Base-by-base conservation (phyloP, 2,113 vertebrate genomes). In the Taurulus bubalis region DNA sequence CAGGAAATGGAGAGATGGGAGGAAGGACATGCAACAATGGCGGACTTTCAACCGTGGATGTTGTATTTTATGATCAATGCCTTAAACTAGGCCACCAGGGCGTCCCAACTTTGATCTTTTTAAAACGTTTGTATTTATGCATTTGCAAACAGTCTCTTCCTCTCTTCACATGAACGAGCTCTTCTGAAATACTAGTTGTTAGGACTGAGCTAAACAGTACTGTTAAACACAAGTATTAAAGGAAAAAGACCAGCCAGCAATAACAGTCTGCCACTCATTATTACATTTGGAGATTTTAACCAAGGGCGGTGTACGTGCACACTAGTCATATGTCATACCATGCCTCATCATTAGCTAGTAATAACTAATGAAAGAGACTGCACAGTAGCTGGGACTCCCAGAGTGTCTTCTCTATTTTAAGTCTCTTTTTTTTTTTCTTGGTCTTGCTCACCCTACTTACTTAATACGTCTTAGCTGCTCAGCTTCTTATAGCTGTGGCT, bases 341-440 rank as follows among this genome's bases (percentile, higher is more conserved):
- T 26, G 32, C 42, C 42, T 56, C 72, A 71, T 60, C 71, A 47
- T 81, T 60, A 38, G 71, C 80, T 53, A 63, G 24, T 75, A 73
- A 72, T 75, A 36, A 38, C 56, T 69, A 28, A 73, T 85, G 24
- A 60, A 71, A 76, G 66, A 75, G 8, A 26, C 80, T 66, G 58
- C 62, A 30, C 51, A 49, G 58, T 51, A 14, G 71, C 72, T 65
- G 56, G 67, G 45, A 75, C 66, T 83, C 55, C 72, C 24, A 14
- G 51, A 68, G 67, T 70, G 53, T 40, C 32, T 8, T 62, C 36
- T 80, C 51, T 71, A 69, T 63, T 75, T 83, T 30, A 77, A 66
- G 55, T 70, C 62, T 56, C 1, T 58, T 62, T 71, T 66, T 10
- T 36, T 7, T 58, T 62, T 71, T 66, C 12, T 36, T 7, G 11